Conservation (phyloP, 1,140 invertebrate genomes). For the Heliconius nattereri region DNA sequence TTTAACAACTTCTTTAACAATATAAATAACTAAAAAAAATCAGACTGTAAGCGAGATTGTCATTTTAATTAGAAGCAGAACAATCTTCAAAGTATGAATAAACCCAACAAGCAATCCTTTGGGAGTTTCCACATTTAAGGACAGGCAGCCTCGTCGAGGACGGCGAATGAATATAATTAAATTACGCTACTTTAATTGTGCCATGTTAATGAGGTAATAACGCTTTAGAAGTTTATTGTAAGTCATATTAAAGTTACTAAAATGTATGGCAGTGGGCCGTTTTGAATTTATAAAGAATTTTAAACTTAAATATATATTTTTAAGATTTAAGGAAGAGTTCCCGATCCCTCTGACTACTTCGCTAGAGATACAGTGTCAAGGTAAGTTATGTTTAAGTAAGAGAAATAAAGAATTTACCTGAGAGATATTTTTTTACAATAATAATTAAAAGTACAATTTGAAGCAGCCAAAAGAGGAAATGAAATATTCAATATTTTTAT, state of each 20-base stretch:
- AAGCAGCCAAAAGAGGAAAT: too few species aligned
- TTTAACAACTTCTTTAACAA: too few species aligned
- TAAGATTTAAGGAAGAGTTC: neutral
- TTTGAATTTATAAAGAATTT: neutral
- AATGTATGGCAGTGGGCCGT: slow-evolving; percentile 5
- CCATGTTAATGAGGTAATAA: slow-evolving; percentile 9
- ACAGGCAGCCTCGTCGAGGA: neutral
- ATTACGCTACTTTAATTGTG: neutral
- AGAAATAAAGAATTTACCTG: too few species aligned
- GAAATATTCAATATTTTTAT: too few species aligned
- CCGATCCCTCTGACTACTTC: too few species aligned
- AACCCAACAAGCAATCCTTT: neutral
- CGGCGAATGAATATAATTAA: neutral
- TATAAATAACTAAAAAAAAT: neutral
- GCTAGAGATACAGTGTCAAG: neutral
- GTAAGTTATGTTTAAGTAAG: too few species aligned
- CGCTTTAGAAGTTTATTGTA: neutral
- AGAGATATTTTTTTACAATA: too few species aligned
- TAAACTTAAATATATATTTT: neutral
- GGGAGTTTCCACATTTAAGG: neutral
- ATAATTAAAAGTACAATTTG: too few species aligned
- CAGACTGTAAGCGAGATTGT: neutral
- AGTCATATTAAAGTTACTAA: neutral
- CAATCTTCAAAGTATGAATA: neutral
- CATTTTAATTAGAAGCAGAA: slow-evolving; percentile 2